Evolutionary conservation across 2,797 vertebrate species (phyloP).

Genomic region (Dermochelys coriacea): DNA sequence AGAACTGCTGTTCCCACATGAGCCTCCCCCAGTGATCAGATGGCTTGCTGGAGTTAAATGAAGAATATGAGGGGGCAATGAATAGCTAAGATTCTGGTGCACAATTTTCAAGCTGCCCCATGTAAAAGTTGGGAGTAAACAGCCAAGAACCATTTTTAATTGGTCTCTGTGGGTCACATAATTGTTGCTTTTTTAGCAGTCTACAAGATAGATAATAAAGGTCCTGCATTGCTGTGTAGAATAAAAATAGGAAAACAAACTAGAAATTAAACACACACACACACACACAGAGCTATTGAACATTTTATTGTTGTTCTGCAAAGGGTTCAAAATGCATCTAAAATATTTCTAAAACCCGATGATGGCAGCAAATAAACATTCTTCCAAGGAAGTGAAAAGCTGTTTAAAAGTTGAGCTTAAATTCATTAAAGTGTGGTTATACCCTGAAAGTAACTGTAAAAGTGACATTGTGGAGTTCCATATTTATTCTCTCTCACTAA

Average conservation of each 20-base stretch:
- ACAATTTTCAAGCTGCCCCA: slow-evolving; percentile 15
- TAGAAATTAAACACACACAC: slow-evolving; percentile 24
- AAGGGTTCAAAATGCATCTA: slow-evolving; percentile 44
- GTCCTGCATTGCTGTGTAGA: slow-evolving; percentile 35
- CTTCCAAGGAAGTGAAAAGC: slow-evolving; percentile 54
- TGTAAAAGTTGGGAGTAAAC: slow-evolving; percentile 33
- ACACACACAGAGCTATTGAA: slow-evolving; percentile 42
- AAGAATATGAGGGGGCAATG: neutral
- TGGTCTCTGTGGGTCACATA: slow-evolving; percentile 55
- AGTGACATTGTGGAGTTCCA: slow-evolving; percentile 30
- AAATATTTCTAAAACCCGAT: slow-evolving; percentile 47
- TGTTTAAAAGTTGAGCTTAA: slow-evolving; percentile 54
- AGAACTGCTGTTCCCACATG: neutral
- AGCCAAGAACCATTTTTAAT: slow-evolving; percentile 63
- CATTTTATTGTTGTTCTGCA: slow-evolving; percentile 36
- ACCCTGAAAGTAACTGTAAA: neutral
- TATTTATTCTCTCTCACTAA: slow-evolving; percentile 6
- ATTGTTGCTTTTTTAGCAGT: slow-evolving; percentile 67
- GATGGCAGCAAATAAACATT: slow-evolving; percentile 53
- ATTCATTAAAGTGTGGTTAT: slow-evolving; percentile 52
- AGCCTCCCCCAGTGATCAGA: neutral
- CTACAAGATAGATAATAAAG: slow-evolving; percentile 48
- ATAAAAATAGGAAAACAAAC: slow-evolving; percentile 53
- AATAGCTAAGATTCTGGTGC: neutral
- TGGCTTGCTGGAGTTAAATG: neutral